A percentile compares a stretch with the other conserved stretches of the same genome.
Conservation (phyloP, 2,797 vertebrate species). For the Orientallactaga sibirica region DNA sequence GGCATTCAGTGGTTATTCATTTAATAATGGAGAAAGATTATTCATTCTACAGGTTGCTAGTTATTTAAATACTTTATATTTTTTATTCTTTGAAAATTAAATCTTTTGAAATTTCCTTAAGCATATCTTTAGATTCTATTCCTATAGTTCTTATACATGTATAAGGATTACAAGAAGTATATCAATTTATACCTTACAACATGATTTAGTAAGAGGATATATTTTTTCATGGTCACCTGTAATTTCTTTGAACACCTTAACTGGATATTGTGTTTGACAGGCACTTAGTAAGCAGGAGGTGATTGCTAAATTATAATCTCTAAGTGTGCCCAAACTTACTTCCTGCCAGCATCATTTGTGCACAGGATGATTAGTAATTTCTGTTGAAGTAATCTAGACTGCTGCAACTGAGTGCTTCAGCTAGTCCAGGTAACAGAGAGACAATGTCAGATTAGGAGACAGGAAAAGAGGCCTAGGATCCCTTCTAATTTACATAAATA, state of each 20-base stretch:
- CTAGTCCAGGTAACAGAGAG: neutral
- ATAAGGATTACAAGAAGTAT: too few species aligned
- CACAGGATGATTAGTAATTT: constrained; percentile 31
- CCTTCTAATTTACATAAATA: neutral
- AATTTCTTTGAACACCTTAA: neutral
- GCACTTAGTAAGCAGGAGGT: neutral
- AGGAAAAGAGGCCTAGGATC: neutral
- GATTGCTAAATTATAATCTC: neutral
- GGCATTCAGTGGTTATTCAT: neutral
- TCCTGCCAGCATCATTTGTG: neutral
- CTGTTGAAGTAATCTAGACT: constrained; percentile 35
- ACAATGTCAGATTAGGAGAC: neutral
- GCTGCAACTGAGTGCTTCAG: constrained; percentile 10
- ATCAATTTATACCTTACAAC: neutral
- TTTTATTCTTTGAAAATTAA: neutral
- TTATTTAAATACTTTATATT: neutral
- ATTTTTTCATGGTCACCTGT: neutral
- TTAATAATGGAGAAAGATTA: neutral
- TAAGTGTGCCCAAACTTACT: neutral
- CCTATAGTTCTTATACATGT: neutral
- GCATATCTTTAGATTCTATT: neutral
- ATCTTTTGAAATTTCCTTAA: neutral
- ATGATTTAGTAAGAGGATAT: neutral
- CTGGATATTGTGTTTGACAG: constrained; percentile 5
- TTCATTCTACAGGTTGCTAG: neutral